These are phyloP conservation scores for Pogona vitticeps DNA, from an alignment of 2,113 vertebrate genomes.

Conservation along the genomic window DNA sequence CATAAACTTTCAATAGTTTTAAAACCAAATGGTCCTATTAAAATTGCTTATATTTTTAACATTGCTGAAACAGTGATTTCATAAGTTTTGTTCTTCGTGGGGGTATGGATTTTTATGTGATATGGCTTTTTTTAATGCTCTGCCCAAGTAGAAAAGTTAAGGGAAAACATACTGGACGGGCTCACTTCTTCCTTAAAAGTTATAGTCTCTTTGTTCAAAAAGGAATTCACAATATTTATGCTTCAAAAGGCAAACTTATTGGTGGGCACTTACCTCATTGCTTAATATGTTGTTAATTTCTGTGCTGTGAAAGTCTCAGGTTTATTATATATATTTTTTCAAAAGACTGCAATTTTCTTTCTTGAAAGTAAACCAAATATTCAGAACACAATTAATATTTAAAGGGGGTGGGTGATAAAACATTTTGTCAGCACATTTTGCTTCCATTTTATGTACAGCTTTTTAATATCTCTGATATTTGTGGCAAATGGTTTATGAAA, in stretches of 20 bases:
- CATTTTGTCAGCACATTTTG: background rate
- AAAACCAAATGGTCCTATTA: background rate
- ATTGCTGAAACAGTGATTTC: background rate
- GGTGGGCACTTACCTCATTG: conserved; percentile 69
- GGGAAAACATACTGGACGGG: conserved; percentile 30
- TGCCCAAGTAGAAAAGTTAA: conserved; percentile 30
- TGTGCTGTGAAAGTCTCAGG: conserved; percentile 65
- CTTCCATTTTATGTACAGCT: background rate
- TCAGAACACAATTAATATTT: background rate
- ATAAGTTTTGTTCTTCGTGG: background rate
- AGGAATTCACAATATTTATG: conserved; percentile 63
- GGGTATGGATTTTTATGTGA: background rate
- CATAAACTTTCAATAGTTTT: background rate
- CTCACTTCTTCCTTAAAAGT: conserved; percentile 50
- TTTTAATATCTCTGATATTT: background rate
- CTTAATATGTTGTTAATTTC: conserved; percentile 70
- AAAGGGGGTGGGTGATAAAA: background rate
- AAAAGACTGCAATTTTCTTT: background rate
- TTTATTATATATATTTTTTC: conserved; percentile 34
- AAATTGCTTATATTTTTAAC: background rate
- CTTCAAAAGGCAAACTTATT: conserved; percentile 66
- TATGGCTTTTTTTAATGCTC: background rate
- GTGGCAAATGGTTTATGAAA: background rate
- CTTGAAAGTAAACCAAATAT: background rate
- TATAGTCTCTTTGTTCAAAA: conserved; percentile 56